Conservation (phyloP, 2,797 vertebrate genomes). For the Steatocranus sp. region DNA sequence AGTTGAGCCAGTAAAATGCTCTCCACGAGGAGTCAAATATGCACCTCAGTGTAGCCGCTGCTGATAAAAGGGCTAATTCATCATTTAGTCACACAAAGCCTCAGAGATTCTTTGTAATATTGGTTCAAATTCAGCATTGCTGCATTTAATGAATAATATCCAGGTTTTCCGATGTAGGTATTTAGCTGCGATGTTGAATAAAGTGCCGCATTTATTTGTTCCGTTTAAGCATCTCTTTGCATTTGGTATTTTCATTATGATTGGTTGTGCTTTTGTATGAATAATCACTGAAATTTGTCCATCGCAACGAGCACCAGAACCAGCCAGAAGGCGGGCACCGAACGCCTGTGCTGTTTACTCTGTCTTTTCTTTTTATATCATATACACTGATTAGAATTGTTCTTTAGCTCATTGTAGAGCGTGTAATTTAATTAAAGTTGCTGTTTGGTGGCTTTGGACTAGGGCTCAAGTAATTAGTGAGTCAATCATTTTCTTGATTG, state of each 20-base stretch:
- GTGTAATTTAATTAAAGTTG: not conserved
- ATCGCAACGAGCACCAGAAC: not conserved
- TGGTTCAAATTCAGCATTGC: slow-evolving; percentile 13
- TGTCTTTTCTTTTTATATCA: not conserved
- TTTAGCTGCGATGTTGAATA: not conserved
- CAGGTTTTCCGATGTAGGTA: not conserved
- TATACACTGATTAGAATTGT: not conserved
- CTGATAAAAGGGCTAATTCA: slow-evolving; percentile 65
- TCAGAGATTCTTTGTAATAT: slow-evolving; percentile 32
- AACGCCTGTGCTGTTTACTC: not conserved
- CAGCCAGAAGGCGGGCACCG: not conserved
- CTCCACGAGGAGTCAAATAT: slow-evolving; percentile 53
- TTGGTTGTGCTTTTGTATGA: not conserved
- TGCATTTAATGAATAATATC: slow-evolving; percentile 15
- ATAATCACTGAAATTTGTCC: not conserved
- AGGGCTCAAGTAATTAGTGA: not conserved
- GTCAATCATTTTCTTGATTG: not conserved
- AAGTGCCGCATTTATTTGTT: not conserved
- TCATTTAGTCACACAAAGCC: slow-evolving; percentile 58
- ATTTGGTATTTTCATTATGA: not conserved
- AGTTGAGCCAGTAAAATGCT: slow-evolving; percentile 45
- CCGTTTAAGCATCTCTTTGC: not conserved
- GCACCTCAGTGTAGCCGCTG: slow-evolving; percentile 44
- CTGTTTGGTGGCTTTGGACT: not conserved
- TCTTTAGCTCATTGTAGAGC: not conserved